These are phyloP conservation scores for Antechinus stuartii DNA, from an alignment of 2,113 vertebrate genomes.

Conservation along the genomic window DNA sequence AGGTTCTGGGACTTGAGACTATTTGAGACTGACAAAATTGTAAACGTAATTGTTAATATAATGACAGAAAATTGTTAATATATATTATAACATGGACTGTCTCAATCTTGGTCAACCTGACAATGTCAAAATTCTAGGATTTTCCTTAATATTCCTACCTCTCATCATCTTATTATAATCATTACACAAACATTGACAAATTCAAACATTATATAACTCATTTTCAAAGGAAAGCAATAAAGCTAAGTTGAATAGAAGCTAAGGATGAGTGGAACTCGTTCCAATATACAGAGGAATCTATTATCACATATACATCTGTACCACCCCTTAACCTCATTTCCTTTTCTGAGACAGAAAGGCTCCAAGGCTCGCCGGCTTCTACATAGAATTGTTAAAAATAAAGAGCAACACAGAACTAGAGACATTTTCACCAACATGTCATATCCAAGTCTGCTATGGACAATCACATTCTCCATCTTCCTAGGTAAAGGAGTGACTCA, in stretches of 20 bases:
- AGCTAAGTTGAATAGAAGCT: neutral
- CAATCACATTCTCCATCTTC: neutral
- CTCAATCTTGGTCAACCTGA: too few species aligned
- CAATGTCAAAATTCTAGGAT: too few species aligned
- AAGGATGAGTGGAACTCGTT: neutral
- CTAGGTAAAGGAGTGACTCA: neutral
- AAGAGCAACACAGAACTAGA: neutral
- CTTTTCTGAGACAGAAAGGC: neutral
- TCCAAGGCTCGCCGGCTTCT: neutral
- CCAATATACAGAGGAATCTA: neutral
- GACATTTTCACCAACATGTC: neutral
- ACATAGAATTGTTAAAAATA: rapidly evolving
- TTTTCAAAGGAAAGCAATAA: neutral
- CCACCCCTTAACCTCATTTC: constrained; percentile 29
- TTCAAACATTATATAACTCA: neutral
- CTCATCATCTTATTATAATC: neutral
- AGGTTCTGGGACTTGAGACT: too few species aligned
- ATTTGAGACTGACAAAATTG: too few species aligned
- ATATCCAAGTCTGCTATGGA: neutral
- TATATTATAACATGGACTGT: too few species aligned
- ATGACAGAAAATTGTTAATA: too few species aligned
- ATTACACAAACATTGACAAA: neutral
- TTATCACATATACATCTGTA: neutral
- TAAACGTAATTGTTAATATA: too few species aligned
- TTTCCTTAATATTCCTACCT: too few species aligned